Evolutionary conservation across 2,797 vertebrate genomes (phyloP), one percentile per base, ranked within the genome.

Genomic region (Galagoides demidoff): DNA sequence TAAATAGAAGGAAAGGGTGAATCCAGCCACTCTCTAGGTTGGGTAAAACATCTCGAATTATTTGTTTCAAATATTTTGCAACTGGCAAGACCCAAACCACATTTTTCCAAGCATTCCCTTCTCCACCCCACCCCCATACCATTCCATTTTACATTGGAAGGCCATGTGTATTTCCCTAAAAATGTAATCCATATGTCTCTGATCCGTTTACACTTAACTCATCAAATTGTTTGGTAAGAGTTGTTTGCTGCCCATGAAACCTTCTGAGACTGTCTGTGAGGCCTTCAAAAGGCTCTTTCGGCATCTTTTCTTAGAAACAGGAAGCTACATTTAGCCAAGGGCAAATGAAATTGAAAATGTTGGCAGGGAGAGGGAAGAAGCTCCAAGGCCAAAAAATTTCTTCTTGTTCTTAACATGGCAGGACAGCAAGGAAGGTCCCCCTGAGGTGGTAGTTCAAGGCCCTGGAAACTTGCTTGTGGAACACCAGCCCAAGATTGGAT

Each of bases 151-250:
- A 97, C 93, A 89, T 96, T n/a, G 85, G 84, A 93, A 96, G 57
- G 86, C 91, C 97, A 77, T 97, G 97, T 96, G 96, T 64, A 92
- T 96, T 95, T 92, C 94, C 95, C 43, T 16, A 76, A 96, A 97
- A 98, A 97, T 97, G 96, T 76, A 95, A 96, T 94, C 97, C 97
- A 97, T 97, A 97, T 97, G 97, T 96, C 94, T 96, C 96, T 96
- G 94, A 96, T 93, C 81, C 79, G 13, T 95, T 97, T 97, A 96
- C 96, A 96, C 96, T 98, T 95, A 97, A 97, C 97, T 97, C 97
- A 97, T 97, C 97, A 96, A 94, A 96, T 81, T 96, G 89, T 96
- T 93, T 97, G 87, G 84, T 94, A 85, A 85, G 91, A 90, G 70
- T 94, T 95, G 84, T 96, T 85, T 96, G 95, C 92, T 96, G 95